These are phyloP conservation scores for Xyrauchen texanus DNA, from an alignment of 2,113 vertebrate species.

Conservation along the genomic window DNA sequence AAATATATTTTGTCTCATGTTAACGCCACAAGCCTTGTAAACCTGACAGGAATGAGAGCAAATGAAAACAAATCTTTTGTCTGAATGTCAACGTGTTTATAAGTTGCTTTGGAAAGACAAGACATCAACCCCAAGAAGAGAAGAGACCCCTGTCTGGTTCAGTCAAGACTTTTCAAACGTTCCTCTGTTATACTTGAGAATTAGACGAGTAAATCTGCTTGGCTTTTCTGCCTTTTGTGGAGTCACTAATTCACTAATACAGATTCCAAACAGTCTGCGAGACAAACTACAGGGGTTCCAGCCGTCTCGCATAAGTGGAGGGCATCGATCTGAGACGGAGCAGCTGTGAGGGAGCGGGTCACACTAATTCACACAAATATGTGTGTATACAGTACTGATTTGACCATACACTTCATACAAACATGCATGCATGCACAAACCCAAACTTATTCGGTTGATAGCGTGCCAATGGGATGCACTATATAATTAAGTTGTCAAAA, in stretches of 20 bases:
- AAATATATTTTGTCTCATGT: conserved; percentile 51
- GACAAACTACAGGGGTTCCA: too few species aligned
- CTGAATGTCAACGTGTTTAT: conserved; percentile 5
- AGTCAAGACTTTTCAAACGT: neutral
- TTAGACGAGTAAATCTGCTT: conserved; percentile 31
- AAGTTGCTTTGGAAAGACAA: conserved; percentile 1
- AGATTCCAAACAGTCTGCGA: too few species aligned
- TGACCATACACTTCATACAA: neutral
- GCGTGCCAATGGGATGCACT: neutral
- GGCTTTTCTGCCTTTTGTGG: neutral
- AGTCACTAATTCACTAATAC: neutral
- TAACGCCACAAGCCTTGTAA: conserved; percentile 49
- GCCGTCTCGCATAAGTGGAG: too few species aligned
- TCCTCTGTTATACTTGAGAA: neutral
- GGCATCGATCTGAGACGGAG: too few species aligned
- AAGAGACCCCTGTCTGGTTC: neutral
- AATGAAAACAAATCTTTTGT: conserved; percentile 30
- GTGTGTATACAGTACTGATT: too few species aligned
- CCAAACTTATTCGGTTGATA: conserved; percentile 13
- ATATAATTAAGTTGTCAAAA: conserved; percentile 54
- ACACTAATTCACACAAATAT: too few species aligned
- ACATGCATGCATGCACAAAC: conserved; percentile 24
- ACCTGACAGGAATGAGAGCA: conserved; percentile 38
- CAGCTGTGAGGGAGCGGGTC: too few species aligned
- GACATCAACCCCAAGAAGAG: neutral